Evolutionary conservation across 2,797 vertebrate species (phyloP).

Genomic region (Urocyon cinereoargenteus): DNA sequence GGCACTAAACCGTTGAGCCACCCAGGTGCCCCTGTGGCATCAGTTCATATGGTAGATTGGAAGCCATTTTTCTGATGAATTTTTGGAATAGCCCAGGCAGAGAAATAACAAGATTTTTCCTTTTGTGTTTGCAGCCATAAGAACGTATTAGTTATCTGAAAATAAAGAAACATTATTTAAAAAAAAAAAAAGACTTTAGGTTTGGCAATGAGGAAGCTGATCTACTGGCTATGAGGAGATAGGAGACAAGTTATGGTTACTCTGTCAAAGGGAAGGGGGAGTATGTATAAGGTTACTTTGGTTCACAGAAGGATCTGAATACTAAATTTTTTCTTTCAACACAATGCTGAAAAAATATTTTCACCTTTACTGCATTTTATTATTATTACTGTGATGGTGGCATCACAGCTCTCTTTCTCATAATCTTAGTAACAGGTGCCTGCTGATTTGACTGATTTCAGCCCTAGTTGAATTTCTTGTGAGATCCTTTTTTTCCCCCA

Average conservation of each 20-base stretch:
- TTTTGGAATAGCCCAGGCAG: background rate
- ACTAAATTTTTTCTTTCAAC: slow-evolving; percentile 27
- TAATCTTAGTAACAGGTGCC: background rate
- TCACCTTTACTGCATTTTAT: slow-evolving; percentile 40
- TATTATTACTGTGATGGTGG: background rate
- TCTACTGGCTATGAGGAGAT: background rate
- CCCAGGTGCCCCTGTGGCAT: background rate
- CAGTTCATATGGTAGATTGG: background rate
- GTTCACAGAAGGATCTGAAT: background rate
- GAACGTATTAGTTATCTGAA: background rate
- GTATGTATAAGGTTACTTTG: background rate
- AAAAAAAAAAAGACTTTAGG: background rate
- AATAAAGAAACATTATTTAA: background rate
- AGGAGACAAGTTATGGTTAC: background rate
- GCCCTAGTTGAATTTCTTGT: background rate
- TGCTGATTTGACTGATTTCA: slow-evolving; percentile 38
- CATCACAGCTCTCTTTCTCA: background rate
- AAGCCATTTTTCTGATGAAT: slow-evolving; percentile 33
- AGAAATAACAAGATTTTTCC: slow-evolving; percentile 13
- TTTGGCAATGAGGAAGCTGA: background rate
- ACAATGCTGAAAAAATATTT: background rate
- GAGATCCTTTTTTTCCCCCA: background rate
- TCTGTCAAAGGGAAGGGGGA: background rate
- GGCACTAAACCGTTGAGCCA: too few species aligned
- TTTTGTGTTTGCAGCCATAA: slow-evolving; percentile 3